Evolutionary conservation across 2,113 vertebrate genomes (phyloP), one percentile per base, ranked within the genome.

Genomic region (Talpa occidentalis): DNA sequence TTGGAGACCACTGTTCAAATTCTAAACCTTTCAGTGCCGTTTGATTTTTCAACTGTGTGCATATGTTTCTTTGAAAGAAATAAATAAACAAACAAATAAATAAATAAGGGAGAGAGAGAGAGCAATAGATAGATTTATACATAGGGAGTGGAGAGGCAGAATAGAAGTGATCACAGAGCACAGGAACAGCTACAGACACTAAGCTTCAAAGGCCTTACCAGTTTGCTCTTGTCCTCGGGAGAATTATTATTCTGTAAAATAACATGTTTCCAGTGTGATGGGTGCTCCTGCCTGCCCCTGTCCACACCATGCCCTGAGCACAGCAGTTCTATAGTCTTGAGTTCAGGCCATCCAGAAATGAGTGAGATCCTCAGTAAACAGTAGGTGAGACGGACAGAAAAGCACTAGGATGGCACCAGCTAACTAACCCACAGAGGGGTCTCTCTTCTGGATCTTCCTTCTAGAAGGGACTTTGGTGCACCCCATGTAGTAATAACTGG

Each of bases 141-240:
- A 21, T 12, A 56, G 6, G 42, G 49, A 87, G 35, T 59, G n/a
- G 11, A 44, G 42, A 86, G 10, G 14, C 37, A 22, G 37, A 66
- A 14, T 40, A 30, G 14, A 78, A 76, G 5, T 74, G 9, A 0
- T 32, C 4, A 0, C 62, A 19, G 70, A 79, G 47, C 64, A 1
- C 47, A 12, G 40, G 24, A 73, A 44, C 24, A 60, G 19, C 21
- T 3, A 3, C 22, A 26, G 1, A 28, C 32, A 9, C 30, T 14
- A 2, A 19, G 22, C 67, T 59, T 52, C 22, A 19, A 6, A 69
- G 69, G 14, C 47, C 22, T 86, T 42, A 47, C 70, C 44, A 1
- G 10, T 6, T 10, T 9, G 54, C 54, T n/a, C 59, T 32, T 0
- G 32, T 54, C 85, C 1, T 0, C 2, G 10, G 35, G 16, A 22